Base-by-base conservation (phyloP, 2,113 vertebrate genomes). In the Drymodes brunneopygia region DNA sequence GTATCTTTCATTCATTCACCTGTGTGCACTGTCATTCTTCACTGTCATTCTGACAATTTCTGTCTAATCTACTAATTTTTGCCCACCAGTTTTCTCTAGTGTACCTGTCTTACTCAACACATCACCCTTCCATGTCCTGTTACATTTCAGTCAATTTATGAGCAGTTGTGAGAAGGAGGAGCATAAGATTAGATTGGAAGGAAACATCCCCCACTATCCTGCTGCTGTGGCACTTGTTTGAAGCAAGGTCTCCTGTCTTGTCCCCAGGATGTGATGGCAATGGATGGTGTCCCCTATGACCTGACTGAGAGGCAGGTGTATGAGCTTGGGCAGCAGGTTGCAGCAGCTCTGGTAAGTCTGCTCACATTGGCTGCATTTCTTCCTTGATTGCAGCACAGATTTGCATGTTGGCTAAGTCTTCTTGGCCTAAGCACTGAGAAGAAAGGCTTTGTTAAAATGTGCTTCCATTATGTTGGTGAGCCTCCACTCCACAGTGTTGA, bases 301-400 rank as follows among this genome's bases (percentile, higher is more conserved):
- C 86, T 98, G 62, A 98, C 98, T 36, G 98, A 98, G 95, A 97
- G 95, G 57, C 98, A 98, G 78, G 92, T 98, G 1, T 98, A 98
- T 90, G 95, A 97, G 73, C 71, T 98, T n/a, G 98, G 97, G 40
- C 96, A 92, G 65, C 98, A 98, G 64, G 95, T 98, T 88, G 97
- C 97, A 80, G 86, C 90, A 83, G 98, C 98, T 84, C 89, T 98
- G 98, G 98, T 98, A 98, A 98, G 97, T 92, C 18, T 78, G 19
- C 42, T 79, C 13, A 54, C 4, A 9, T 33, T 84, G 9, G 2
- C 70, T 72, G 16, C 7, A 6, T 53, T 70, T 85, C 87, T 90
- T 31, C 27, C 23, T 70, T 42, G 7, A 11, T 22, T 78, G 69
- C 29, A 54, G 7, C 44, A 50, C 28, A 48, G 36, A 38, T 62